phyloP scores from a whole-genome alignment of 2,888 invertebrate genomes.

The Eilema caniola region DNA sequence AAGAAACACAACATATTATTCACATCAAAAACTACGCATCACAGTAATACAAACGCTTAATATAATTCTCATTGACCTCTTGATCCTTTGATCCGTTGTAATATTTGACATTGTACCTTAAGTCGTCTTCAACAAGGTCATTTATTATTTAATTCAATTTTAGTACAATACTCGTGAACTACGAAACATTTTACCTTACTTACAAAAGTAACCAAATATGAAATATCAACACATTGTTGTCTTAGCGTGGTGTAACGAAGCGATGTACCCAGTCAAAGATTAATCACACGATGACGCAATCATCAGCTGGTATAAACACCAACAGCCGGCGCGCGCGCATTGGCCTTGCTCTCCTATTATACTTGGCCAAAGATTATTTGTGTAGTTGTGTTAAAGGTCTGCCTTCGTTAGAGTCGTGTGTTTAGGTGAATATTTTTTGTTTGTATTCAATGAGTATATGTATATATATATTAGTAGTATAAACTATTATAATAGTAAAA shows the following conservation, averaged over 20 bases:
- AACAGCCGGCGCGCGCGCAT: slow-evolving; percentile 56
- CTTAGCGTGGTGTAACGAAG: slow-evolving; percentile 11
- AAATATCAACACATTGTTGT: not conserved
- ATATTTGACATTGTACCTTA: not conserved
- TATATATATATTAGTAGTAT: too few species aligned
- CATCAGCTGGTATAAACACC: slow-evolving; percentile 59
- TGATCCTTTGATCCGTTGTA: not conserved
- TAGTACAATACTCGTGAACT: not conserved
- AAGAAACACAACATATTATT: not conserved
- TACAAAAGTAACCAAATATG: not conserved
- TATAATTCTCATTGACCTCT: not conserved
- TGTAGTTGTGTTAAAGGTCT: slow-evolving; percentile 13
- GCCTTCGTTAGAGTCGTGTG: slow-evolving; percentile 26
- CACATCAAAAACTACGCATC: slow-evolving; percentile 1
- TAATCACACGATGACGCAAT: slow-evolving; percentile 57
- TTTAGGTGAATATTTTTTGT: not conserved
- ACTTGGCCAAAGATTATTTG: slow-evolving; percentile 60
- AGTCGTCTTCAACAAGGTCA: not conserved
- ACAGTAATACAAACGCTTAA: not conserved
- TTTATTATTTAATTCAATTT: too few species aligned
- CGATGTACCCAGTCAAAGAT: slow-evolving; percentile 18
- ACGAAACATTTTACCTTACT: not conserved
- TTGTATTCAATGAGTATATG: not conserved
- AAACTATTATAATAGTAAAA: too few species aligned
- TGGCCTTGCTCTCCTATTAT: slow-evolving; percentile 78